Conservation (phyloP, 1,140 invertebrate species). For the Drosophila tsacasi region DNA sequence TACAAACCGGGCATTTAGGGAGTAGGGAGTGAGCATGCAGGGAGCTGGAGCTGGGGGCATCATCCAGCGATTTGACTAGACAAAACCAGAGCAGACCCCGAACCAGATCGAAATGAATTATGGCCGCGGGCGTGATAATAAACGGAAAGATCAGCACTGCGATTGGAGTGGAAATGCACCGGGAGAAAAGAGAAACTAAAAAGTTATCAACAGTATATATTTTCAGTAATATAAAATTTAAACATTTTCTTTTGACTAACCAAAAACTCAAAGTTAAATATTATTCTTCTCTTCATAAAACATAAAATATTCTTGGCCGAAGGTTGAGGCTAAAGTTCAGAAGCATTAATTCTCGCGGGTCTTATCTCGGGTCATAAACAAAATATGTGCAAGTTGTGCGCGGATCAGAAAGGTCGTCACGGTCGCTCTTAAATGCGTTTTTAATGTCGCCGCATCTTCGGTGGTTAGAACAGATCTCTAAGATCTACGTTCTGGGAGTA, state of each 20-base stretch:
- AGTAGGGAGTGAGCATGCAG: conserved; percentile 19
- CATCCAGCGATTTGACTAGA: conserved; percentile 58
- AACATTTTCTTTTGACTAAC: too few species aligned
- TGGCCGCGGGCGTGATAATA: conserved; percentile 54
- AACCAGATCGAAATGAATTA: conserved; percentile 61
- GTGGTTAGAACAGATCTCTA: not conserved
- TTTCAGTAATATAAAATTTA: not conserved
- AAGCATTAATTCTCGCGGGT: conserved; percentile 24
- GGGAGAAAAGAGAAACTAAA: not conserved
- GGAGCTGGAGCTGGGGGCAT: conserved; percentile 27
- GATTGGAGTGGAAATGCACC: conserved; percentile 18
- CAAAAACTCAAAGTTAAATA: not conserved
- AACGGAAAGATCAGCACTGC: conserved; percentile 42
- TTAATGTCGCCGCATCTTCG: conserved; percentile 38
- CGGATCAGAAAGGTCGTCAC: conserved; percentile 33
- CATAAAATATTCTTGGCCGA: not conserved
- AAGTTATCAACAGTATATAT: not conserved
- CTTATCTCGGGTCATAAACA: conserved; percentile 42
- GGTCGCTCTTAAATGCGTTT: conserved; percentile 43
- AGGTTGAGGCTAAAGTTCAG: conserved; percentile 29
- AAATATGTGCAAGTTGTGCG: conserved; percentile 35
- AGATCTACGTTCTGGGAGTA: conserved; percentile 4
- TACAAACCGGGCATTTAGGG: conserved; percentile 31
- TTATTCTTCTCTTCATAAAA: not conserved
- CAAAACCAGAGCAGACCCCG: conserved; percentile 52